A percentile compares a stretch with the other conserved stretches of the same genome.
These are phyloP conservation scores for Sitta carolinensis DNA, from an alignment of 2,797 vertebrate genomes.

Conservation along the genomic window DNA sequence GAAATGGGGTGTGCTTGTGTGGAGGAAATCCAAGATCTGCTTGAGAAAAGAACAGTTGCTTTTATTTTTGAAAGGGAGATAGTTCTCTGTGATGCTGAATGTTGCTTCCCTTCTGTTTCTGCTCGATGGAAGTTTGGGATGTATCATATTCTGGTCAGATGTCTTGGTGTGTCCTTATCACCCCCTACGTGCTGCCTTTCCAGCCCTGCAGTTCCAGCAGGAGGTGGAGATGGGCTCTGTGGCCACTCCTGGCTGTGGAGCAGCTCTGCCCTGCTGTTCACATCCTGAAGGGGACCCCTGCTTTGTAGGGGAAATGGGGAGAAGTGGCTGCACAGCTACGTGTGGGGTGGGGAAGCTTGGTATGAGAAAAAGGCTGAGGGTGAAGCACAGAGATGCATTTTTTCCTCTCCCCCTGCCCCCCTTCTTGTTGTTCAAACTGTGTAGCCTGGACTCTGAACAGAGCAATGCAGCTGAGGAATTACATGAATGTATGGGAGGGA, in stretches of 20 bases:
- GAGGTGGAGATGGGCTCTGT: background rate
- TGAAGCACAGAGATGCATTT: background rate
- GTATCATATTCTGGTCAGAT: background rate
- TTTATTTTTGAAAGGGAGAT: background rate
- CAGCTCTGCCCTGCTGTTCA: background rate
- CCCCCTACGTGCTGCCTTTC: fast-evolving
- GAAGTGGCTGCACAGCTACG: background rate
- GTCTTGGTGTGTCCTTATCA: background rate
- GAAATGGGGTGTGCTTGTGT: background rate
- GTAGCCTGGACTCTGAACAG: background rate
- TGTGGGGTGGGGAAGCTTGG: conserved; percentile 19
- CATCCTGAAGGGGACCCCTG: background rate
- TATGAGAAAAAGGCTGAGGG: conserved; percentile 52
- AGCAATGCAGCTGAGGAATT: conserved; percentile 53
- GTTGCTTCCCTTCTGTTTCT: background rate
- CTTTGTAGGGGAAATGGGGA: background rate
- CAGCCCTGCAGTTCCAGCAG: background rate
- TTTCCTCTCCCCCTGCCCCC: background rate
- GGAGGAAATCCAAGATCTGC: background rate
- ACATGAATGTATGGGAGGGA: conserved; percentile 61
- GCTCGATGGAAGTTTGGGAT: background rate
- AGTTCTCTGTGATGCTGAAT: fast-evolving
- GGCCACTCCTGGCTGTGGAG: background rate
- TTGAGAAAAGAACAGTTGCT: background rate
- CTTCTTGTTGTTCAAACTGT: background rate